Evolutionary conservation across 1,140 invertebrate genomes (phyloP).

Genomic region (Bombus turneri): DNA sequence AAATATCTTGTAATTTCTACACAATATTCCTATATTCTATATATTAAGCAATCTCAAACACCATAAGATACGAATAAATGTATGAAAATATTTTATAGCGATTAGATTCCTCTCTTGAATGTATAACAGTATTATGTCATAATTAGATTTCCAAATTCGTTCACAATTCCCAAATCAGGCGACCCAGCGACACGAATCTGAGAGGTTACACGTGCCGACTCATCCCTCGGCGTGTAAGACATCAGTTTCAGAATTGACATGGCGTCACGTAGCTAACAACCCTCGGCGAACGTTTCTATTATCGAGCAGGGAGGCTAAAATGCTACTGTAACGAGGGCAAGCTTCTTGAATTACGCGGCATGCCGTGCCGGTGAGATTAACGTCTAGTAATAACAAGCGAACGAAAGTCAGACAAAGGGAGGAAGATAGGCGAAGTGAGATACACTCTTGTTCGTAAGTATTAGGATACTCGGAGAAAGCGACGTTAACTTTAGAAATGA

Average conservation of each 20-base stretch:
- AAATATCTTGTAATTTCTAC: too few relatives aligned
- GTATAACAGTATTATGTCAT: too few relatives aligned
- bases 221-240: slow-evolving; percentile 44
- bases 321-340: slow-evolving; percentile 41
- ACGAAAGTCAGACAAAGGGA: not conserved
- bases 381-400: slow-evolving; percentile 41
- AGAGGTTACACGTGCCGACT: slow-evolving; percentile 25
- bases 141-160: not conserved
- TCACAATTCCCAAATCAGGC: not conserved
- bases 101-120: too few relatives aligned
- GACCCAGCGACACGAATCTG: not conserved
- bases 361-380: slow-evolving; percentile 39
- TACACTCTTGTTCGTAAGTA: too few relatives aligned
- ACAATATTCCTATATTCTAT: too few relatives aligned
- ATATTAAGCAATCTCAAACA: too few relatives aligned
- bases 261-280: slow-evolving; percentile 25
- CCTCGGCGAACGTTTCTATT: slow-evolving; percentile 29
- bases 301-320: slow-evolving; percentile 32
- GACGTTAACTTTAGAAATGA: too few relatives aligned
- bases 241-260: slow-evolving; percentile 21
- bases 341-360: slow-evolving; percentile 47
- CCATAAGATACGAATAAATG: too few relatives aligned
- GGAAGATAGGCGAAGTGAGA: not conserved
- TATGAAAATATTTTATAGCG: too few relatives aligned
- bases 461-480: too few relatives aligned